Base-by-base conservation (phyloP, 30 jellyfish, hydroid and myxozoan species). In the Chironex yamaguchii region DNA sequence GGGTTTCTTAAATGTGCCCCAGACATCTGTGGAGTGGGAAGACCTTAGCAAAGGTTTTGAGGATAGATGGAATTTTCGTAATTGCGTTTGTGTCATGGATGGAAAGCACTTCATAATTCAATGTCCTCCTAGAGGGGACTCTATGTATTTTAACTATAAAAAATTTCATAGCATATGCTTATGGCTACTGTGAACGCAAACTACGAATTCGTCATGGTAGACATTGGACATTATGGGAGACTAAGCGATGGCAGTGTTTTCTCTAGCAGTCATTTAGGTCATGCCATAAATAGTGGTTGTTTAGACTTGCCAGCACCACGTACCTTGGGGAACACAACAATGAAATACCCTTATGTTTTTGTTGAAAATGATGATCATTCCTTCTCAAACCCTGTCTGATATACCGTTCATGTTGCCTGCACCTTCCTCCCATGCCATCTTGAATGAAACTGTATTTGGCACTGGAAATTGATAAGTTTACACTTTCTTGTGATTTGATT, bases 31-130 rank as follows among this genome's bases (percentile, higher is more conserved):
- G 1, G 84, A 85, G 14, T 85, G 95, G 95, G 31, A 49, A 71
- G 63, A 50, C 33, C 22, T 85, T n/a, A 70, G 74, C 49, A 54
- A 34, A 49, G 96, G 49, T 24, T 87, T 87, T 51, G 96, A 87
- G 52, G 71, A 51, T 2, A 64, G n/a, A 35, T 86, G 96, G 96
- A 72, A 86, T 63, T 86, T 73, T 82, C 91, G 80, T 25, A 73
- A 86, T 67, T 73, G 86, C 67, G 66, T 86, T 1, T 85, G 96
- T 58, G 96, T 90, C 66, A 86, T 75, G 20, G 91, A 86, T 28
- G 96, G 96, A 34, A 86, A 73, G 67, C 96, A 71, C 34, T 90
- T 74, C 21, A 32, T 42, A n/a, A 86, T 86, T 25, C 89, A 86
- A 66, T 75, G 86, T 28, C 96, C 96, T 3, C 70, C 68, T 24